These are phyloP conservation scores for Graphium colonna DNA, from an alignment of 2,888 invertebrate genomes.

Conservation along the genomic window DNA sequence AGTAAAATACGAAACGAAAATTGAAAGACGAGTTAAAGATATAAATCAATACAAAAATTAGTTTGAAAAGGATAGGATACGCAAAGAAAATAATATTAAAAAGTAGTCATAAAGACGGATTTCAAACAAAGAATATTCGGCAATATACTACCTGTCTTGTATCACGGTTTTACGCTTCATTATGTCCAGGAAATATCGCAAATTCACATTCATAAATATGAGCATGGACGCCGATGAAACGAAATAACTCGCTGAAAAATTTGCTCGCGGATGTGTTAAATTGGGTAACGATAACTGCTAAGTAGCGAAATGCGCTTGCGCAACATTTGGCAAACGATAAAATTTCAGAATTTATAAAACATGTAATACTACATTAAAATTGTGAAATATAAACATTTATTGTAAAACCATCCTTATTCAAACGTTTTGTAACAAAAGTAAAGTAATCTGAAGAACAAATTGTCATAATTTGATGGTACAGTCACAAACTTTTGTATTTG, in stretches of 20 bases:
- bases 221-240: slow-evolving; percentile 10
- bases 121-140: not conserved
- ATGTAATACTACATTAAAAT: not conserved
- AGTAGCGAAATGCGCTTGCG: slow-evolving; percentile 34
- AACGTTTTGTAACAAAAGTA: too few species aligned
- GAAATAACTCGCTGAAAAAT: slow-evolving; percentile 28
- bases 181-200: slow-evolving; percentile 14
- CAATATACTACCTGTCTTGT: not conserved
- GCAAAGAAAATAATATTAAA: too few species aligned
- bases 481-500: too few species aligned
- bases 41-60: too few species aligned
- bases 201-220: slow-evolving; percentile 11
- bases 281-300: slow-evolving; percentile 49
- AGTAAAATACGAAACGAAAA: too few species aligned
- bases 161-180: slow-evolving; percentile 5
- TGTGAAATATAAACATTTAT: not conserved
- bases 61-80: too few species aligned
- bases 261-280: slow-evolving; percentile 39
- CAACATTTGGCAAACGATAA: slow-evolving; percentile 18
- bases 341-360: slow-evolving; percentile 13
- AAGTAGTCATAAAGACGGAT: too few species aligned
- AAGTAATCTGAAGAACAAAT: too few species aligned
- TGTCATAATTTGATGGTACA: too few species aligned
- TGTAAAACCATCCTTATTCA: too few species aligned
- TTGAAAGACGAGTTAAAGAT: too few species aligned